These are phyloP conservation scores for Zaprionus tsacasi DNA, from an alignment of 1,140 invertebrate genomes.

Conservation along the genomic window DNA sequence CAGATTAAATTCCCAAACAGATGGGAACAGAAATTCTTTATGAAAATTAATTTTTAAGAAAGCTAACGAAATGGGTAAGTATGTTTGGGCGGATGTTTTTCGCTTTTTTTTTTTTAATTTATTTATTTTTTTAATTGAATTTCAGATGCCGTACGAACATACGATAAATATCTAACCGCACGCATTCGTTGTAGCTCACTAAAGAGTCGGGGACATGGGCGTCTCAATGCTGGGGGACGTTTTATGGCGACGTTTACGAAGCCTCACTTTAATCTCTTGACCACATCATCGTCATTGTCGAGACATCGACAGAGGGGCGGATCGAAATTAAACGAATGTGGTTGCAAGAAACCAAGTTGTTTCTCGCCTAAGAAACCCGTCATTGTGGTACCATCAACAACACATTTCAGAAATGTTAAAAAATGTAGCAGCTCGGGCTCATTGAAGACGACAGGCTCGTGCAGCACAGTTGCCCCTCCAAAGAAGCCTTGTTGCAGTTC, in stretches of 20 bases:
- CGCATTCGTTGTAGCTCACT: conserved; percentile 13
- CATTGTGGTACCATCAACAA: conserved; percentile 8
- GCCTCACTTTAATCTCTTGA: background rate
- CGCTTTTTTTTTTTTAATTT: no score
- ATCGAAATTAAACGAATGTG: background rate
- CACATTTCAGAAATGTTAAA: background rate
- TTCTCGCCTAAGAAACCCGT: background rate
- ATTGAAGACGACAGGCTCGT: no score
- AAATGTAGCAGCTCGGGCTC: no score
- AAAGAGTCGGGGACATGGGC: background rate
- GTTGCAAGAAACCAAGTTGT: background rate
- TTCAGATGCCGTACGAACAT: conserved; percentile 19
- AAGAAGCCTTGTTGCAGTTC: no score
- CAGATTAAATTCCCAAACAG: background rate
- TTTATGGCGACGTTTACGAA: background rate
- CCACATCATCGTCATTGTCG: background rate
- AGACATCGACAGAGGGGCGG: background rate
- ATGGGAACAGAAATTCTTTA: conserved; percentile 14
- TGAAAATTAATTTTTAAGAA: conserved; percentile 14
- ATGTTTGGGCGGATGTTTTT: background rate
- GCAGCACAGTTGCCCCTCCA: no score
- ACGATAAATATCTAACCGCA: conserved; percentile 16
- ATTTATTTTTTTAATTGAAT: no score
- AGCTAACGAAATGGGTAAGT: conserved; percentile 32
- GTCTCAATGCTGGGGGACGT: background rate